A percentile compares a stretch with the other conserved stretches of the same genome.
These are phyloP conservation scores for Stenichneumon culpator DNA, from an alignment of 2,888 invertebrate species.

Conservation along the genomic window DNA sequence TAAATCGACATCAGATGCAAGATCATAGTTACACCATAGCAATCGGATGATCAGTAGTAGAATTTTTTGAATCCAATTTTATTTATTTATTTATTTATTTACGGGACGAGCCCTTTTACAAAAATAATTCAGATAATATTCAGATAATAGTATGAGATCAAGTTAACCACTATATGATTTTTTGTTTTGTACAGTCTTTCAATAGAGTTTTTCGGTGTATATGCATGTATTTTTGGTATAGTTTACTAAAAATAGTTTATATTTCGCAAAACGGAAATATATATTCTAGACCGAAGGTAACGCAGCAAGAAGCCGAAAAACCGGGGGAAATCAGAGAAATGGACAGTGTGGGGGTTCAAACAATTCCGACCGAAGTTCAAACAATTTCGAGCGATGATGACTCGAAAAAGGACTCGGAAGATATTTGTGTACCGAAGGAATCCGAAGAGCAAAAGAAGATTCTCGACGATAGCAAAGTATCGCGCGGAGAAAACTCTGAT, in stretches of 20 bases:
- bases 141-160: too few species aligned
- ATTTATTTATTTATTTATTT: too few species aligned
- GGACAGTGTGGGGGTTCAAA: slow-evolving; percentile 73
- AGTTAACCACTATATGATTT: too few species aligned
- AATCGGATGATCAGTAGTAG: background rate
- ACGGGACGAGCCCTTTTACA: too few species aligned
- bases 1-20: background rate
- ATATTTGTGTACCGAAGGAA: slow-evolving; percentile 19
- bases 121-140: too few species aligned
- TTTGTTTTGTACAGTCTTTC: too few species aligned
- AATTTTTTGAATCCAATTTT: background rate
- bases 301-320: slow-evolving; percentile 72
- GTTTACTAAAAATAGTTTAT: too few species aligned
- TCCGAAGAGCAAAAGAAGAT: slow-evolving; percentile 10
- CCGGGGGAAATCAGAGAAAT: slow-evolving; percentile 70
- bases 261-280: background rate
- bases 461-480: slow-evolving; percentile 5
- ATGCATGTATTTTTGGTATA: too few species aligned
- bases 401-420: background rate
- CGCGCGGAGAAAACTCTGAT: background rate
- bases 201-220: too few species aligned
- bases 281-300: slow-evolving; percentile 68
- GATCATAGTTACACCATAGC: too few species aligned
- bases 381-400: slow-evolving; percentile 17
- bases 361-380: slow-evolving; percentile 47